Evolutionary conservation across 1,140 invertebrate genomes (phyloP).

Genomic region (Periplaneta americana): DNA sequence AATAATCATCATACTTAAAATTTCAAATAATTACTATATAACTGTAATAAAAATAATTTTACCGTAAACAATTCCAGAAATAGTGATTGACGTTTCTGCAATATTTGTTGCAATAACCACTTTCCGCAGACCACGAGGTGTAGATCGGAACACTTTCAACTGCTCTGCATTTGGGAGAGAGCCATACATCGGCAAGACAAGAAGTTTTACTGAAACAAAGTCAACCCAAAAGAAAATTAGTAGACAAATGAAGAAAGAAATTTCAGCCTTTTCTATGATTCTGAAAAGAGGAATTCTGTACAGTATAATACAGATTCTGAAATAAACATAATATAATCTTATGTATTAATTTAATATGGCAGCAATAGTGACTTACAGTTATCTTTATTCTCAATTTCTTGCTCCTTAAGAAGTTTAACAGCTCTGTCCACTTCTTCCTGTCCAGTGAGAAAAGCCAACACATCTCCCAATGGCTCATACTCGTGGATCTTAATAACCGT

Average conservation of each 20-base stretch:
- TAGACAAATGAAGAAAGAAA: no score
- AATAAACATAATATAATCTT: background rate
- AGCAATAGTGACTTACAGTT: conserved; percentile 37
- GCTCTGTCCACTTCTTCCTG: conserved; percentile 85
- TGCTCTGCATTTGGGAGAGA: conserved; percentile 79
- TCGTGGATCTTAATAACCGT: conserved; percentile 87
- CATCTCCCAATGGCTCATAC: conserved; percentile 75
- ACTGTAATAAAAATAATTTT: no score
- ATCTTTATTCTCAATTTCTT: conserved; percentile 46
- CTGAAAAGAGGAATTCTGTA: no score
- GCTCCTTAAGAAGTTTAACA: conserved; percentile 58
- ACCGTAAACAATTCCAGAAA: conserved; percentile 87
- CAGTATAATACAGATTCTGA: no score
- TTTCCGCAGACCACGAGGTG: conserved; percentile 74
- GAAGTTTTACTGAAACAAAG: conserved; percentile 54
- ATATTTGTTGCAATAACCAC: conserved; percentile 96
- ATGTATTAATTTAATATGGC: background rate
- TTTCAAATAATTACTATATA: no score
- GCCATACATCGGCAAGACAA: conserved; percentile 90
- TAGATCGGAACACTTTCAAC: conserved; percentile 79
- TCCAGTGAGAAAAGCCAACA: conserved; percentile 92
- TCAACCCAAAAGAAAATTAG: no score
- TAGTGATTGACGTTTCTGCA: conserved; percentile 93
- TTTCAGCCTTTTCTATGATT: no score
- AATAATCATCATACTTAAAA: no score